These are phyloP conservation scores for Pseudorectes ferrugineus DNA, from an alignment of 2,113 vertebrate species.

Conservation along the genomic window DNA sequence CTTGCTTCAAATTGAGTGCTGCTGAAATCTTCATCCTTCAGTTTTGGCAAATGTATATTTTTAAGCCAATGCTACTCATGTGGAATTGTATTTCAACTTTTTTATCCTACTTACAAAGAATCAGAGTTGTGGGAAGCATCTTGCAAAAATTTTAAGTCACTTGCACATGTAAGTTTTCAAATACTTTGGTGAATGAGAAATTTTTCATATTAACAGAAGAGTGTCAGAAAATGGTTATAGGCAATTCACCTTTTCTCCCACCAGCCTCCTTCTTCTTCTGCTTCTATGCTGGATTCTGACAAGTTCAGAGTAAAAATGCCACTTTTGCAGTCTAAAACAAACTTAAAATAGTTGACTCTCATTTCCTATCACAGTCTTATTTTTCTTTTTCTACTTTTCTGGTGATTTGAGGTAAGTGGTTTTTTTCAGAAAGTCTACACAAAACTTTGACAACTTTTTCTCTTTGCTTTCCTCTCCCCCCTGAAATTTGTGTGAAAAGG, in stretches of 20 bases:
- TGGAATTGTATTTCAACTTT: background rate
- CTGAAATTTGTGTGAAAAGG: background rate
- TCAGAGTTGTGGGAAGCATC: background rate
- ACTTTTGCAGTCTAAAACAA: background rate
- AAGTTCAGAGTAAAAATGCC: background rate
- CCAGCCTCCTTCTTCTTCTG: background rate
- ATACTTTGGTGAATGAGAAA: background rate
- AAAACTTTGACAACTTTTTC: background rate
- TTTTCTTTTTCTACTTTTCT: background rate
- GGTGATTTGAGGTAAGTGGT: background rate
- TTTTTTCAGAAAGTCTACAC: background rate
- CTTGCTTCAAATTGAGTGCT: constrained; percentile 21
- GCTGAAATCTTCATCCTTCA: constrained; percentile 22
- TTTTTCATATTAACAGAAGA: background rate
- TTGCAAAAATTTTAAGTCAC: background rate
- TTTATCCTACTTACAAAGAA: background rate
- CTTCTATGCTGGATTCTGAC: background rate
- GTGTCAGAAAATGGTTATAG: background rate
- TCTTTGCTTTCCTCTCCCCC: background rate
- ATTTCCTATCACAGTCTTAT: background rate
- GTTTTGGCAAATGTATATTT: background rate
- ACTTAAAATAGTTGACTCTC: background rate
- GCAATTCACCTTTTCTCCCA: background rate
- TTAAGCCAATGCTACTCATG: background rate
- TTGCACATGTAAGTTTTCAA: background rate